Evolutionary conservation across 2,797 vertebrate genomes (phyloP).

Genomic region (Sternotherus odoratus): DNA sequence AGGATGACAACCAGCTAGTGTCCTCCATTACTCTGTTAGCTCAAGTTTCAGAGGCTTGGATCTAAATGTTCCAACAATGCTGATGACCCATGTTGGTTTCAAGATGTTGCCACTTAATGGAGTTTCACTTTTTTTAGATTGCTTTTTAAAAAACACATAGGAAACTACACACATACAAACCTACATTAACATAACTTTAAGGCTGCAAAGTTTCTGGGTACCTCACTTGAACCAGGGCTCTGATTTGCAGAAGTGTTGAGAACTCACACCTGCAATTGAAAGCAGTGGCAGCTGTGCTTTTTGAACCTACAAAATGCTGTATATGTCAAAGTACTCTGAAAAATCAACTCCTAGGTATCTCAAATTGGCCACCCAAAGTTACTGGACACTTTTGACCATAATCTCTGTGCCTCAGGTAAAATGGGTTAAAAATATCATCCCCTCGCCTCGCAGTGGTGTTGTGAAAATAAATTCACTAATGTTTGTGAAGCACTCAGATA

Average conservation of each 20-base stretch:
- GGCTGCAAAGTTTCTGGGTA: background rate
- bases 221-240: background rate
- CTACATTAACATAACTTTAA: too few relatives aligned
- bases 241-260: accelerated
- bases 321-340: background rate
- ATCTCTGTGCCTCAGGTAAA: background rate
- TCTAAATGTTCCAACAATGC: background rate
- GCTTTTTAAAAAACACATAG: too few relatives aligned
- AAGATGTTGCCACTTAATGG: too few relatives aligned
- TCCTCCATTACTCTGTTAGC: too few relatives aligned
- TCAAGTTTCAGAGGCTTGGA: too few relatives aligned
- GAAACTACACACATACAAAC: too few relatives aligned
- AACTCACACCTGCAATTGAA: background rate
- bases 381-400: background rate
- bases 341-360: background rate
- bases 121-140: too few relatives aligned
- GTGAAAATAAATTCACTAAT: background rate
- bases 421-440: background rate
- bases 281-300: background rate
- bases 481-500: background rate
- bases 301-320: background rate
- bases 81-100: too few relatives aligned
- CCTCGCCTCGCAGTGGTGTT: background rate
- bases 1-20: too few relatives aligned
- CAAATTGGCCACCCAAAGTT: background rate